Evolutionary conservation across 92 coral and sea anemone genomes (phyloP).

Genomic region (Phenganax marumi): DNA sequence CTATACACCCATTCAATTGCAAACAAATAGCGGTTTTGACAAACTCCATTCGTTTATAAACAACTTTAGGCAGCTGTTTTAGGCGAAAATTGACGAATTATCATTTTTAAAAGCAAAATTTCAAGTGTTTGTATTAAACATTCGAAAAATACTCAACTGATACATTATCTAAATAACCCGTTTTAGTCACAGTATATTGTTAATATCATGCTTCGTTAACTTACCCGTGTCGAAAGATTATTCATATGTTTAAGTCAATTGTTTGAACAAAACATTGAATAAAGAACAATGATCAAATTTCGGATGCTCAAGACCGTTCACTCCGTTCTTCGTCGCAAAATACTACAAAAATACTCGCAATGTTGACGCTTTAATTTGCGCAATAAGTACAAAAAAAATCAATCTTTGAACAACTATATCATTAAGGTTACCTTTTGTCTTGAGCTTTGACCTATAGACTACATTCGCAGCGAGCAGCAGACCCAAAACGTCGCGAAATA

Average conservation of each 20-base stretch:
- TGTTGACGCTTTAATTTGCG: not conserved
- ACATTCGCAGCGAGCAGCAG: not conserved
- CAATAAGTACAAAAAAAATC: not conserved
- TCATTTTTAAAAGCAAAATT: not conserved
- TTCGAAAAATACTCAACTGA: not conserved
- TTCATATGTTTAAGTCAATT: slow-evolving; percentile 14
- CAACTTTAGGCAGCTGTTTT: no score
- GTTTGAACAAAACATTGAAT: slow-evolving; percentile 13
- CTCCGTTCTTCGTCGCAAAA: not conserved
- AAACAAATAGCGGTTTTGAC: slow-evolving; percentile 3
- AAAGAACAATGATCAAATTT: not conserved
- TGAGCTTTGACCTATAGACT: not conserved
- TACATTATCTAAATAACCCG: not conserved
- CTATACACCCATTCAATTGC: not conserved
- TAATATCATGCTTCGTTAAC: slow-evolving; percentile 10
- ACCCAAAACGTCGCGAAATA: not conserved
- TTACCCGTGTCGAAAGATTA: slow-evolving; percentile 19
- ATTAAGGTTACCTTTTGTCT: not conserved
- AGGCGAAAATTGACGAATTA: no score
- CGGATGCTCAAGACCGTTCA: not conserved
- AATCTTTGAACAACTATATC: not conserved
- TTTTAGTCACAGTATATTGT: slow-evolving; percentile 4
- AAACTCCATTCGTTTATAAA: not conserved
- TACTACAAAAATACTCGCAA: not conserved
- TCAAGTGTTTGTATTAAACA: not conserved